A percentile compares a stretch with the other conserved stretches of the same genome.
These are phyloP conservation scores for Gymnopithys bicolor DNA, from an alignment of 2,797 vertebrate genomes.

Conservation along the genomic window DNA sequence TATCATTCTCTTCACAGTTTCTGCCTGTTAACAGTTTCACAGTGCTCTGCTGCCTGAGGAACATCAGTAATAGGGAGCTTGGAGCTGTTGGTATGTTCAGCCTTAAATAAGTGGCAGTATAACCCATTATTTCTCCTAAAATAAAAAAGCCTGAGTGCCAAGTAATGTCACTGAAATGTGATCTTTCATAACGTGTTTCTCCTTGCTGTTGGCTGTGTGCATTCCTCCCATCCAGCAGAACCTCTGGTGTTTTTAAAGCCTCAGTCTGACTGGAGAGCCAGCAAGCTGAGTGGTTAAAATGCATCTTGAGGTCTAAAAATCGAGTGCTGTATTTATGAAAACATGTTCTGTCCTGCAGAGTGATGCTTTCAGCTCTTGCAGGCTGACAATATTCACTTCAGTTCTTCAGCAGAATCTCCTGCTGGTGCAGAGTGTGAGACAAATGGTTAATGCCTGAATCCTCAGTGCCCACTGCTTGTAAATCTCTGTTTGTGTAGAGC, in stretches of 20 bases:
- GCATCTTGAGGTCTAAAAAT: background rate
- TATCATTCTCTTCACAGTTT: background rate
- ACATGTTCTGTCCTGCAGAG: background rate
- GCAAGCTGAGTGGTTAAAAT: background rate
- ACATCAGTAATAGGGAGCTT: background rate
- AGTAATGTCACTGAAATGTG: background rate
- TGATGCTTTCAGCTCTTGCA: background rate
- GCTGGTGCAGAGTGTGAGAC: background rate
- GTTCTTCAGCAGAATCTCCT: background rate
- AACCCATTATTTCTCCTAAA: background rate
- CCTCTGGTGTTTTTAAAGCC: background rate
- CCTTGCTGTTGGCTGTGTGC: background rate
- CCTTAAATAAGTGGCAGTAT: background rate
- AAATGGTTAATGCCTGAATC: background rate
- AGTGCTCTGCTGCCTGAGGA: background rate
- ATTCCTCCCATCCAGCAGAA: background rate
- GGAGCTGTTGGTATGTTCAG: background rate
- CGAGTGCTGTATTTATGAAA: background rate
- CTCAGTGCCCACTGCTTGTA: background rate
- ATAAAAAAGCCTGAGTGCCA: background rate
- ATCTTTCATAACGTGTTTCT: background rate
- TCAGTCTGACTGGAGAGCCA: background rate
- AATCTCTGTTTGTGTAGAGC: background rate
- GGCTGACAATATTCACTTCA: conserved; percentile 2
- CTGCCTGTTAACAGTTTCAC: background rate